These are phyloP conservation scores for Loripinus fragilis DNA, from an alignment of 2,888 invertebrate species.

Conservation along the genomic window DNA sequence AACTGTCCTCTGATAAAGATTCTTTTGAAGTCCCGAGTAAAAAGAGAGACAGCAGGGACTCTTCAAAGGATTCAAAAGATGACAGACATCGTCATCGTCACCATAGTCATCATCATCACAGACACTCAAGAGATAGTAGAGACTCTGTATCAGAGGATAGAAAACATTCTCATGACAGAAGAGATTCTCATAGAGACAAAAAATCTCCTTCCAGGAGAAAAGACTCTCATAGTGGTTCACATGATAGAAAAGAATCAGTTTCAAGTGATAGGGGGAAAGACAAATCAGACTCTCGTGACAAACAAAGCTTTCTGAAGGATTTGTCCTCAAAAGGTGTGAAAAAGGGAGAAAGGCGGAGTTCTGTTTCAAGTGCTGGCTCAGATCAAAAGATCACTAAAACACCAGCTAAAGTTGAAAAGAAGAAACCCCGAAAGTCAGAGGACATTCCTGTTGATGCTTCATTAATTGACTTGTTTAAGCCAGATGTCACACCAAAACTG, in stretches of 20 bases:
- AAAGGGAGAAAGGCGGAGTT: conserved; percentile 38
- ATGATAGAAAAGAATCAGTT: conserved; percentile 20
- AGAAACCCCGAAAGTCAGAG: conserved; percentile 67
- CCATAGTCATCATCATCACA: conserved; percentile 44
- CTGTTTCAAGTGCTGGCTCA: conserved; percentile 25
- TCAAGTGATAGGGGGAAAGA: conserved; percentile 35
- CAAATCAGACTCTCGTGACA: conserved; percentile 17
- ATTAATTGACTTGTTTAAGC: conserved; percentile 77
- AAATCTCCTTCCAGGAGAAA: background rate
- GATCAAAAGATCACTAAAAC: conserved; percentile 21
- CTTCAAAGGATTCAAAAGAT: conserved; percentile 38
- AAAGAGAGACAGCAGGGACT: conserved; percentile 28
- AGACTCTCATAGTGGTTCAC: conserved; percentile 19
- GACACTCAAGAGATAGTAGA: conserved; percentile 51
- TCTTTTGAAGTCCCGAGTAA: conserved; percentile 14
- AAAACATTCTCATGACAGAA: conserved; percentile 31
- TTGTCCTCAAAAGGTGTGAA: background rate
- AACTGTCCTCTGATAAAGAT: conserved; percentile 5
- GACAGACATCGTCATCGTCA: conserved; percentile 34
- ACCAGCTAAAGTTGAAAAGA: conserved; percentile 52
- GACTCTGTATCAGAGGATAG: conserved; percentile 45
- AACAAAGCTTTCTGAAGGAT: conserved; percentile 9
- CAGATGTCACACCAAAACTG: conserved; percentile 65
- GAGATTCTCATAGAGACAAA: conserved; percentile 19
- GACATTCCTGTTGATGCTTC: conserved; percentile 69